These are phyloP conservation scores for Oxyruncus cristatus DNA, from an alignment of 2,113 vertebrate species.

Conservation along the genomic window DNA sequence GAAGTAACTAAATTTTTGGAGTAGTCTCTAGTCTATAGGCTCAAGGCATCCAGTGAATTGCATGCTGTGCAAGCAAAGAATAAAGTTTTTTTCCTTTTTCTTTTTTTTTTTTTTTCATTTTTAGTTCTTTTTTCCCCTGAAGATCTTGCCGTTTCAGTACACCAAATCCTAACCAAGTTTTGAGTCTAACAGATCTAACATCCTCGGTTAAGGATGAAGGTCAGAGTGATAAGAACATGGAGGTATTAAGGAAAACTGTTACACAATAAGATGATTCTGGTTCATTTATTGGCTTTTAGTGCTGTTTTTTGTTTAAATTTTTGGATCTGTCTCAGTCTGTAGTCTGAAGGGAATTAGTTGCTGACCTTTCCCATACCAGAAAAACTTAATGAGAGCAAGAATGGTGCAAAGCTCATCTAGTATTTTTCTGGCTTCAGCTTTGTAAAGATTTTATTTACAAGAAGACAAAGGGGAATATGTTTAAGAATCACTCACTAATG, in stretches of 20 bases:
- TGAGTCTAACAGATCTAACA: neutral
- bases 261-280: neutral
- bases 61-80: neutral
- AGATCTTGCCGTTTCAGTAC: neutral
- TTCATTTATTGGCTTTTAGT: conserved; percentile 17
- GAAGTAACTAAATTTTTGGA: neutral
- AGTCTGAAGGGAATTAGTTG: conserved; percentile 35
- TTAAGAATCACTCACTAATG: neutral
- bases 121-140: neutral
- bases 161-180: neutral
- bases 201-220: neutral
- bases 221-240: neutral
- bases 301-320: conserved; percentile 3
- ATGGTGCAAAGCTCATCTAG: neutral
- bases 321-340: neutral
- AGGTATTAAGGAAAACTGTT: neutral
- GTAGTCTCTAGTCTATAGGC: neutral
- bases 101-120: neutral
- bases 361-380: conserved; percentile 48
- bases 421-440: neutral
- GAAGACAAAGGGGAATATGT: neutral
- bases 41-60: neutral
- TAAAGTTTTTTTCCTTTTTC: neutral
- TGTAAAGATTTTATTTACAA: neutral
- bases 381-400: neutral